phyloP scores from a whole-genome alignment of 2,113 vertebrate genomes.

The Scomber scombrus region DNA sequence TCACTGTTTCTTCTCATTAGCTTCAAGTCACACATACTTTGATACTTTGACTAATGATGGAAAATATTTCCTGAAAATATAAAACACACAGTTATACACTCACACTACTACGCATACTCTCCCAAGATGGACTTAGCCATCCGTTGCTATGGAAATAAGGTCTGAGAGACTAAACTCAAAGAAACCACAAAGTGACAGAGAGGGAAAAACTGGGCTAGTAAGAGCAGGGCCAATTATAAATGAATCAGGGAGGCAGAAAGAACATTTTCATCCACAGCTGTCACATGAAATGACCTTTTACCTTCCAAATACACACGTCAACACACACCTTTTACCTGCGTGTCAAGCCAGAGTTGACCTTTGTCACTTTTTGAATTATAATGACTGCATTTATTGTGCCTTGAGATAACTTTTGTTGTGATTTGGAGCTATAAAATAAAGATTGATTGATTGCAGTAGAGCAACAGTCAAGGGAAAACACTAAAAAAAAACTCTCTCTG shows the following conservation, averaged over 20 bases:
- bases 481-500: too few species aligned
- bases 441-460: not conserved
- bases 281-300: not conserved
- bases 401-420: too few species aligned
- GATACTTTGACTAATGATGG: constrained; percentile 18
- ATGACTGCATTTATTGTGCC: not conserved
- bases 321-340: not conserved
- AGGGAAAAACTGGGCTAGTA: not conserved
- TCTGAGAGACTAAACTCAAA: constrained; percentile 2
- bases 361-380: not conserved
- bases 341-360: not conserved
- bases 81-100: not conserved
- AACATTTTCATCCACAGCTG: not conserved
- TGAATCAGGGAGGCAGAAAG: not conserved
- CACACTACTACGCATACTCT: constrained; percentile 11
- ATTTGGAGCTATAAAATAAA: too few species aligned
- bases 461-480: not conserved
- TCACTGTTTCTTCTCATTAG: not conserved
- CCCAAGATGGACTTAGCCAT: constrained; percentile 43
- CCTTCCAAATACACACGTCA: not conserved
- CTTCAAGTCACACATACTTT: constrained; percentile 1
- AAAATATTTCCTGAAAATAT: not conserved
- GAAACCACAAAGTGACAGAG: constrained; percentile 28
- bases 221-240: not conserved
- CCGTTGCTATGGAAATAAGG: constrained; percentile 66